Evolutionary conservation across 2,888 invertebrate genomes (phyloP).

Genomic region (Tetanocera ferruginea): DNA sequence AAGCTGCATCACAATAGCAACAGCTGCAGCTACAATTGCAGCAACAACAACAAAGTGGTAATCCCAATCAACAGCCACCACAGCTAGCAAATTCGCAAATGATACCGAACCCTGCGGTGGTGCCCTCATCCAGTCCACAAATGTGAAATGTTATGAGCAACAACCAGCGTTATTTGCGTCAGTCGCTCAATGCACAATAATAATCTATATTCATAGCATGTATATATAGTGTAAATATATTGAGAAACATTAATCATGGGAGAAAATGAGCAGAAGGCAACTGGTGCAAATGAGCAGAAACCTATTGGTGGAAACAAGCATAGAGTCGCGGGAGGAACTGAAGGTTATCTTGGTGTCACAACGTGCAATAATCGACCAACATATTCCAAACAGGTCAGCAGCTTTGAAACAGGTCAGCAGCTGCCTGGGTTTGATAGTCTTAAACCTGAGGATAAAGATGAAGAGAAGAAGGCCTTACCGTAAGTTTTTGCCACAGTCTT

Average conservation of each 20-base stretch:
- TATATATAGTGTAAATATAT: no score
- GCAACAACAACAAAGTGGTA: constrained; percentile 51
- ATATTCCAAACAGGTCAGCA: constrained; percentile 56
- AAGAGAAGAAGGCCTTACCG: constrained; percentile 77
- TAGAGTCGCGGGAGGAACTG: not conserved
- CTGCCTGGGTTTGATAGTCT: constrained; percentile 84
- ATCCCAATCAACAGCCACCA: constrained; percentile 56
- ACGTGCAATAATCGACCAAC: not conserved
- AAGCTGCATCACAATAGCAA: no score
- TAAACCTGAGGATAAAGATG: constrained; percentile 78
- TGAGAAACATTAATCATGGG: no score
- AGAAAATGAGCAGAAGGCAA: not conserved
- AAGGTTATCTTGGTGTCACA: not conserved
- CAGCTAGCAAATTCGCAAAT: constrained; percentile 72
- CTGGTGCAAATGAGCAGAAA: not conserved
- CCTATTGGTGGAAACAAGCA: no score
- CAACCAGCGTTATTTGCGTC: no score
- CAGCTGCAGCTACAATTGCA: no score
- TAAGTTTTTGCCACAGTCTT: constrained; percentile 70
- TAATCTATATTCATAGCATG: no score
- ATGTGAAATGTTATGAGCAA: no score
- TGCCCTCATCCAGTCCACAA: no score
- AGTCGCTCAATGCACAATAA: constrained; percentile 84
- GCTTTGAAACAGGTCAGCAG: constrained; percentile 78
- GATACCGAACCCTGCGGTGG: constrained; percentile 81